phyloP scores from a whole-genome alignment of 2,888 invertebrate species.

The Lordiphosa fenestrarum region DNA sequence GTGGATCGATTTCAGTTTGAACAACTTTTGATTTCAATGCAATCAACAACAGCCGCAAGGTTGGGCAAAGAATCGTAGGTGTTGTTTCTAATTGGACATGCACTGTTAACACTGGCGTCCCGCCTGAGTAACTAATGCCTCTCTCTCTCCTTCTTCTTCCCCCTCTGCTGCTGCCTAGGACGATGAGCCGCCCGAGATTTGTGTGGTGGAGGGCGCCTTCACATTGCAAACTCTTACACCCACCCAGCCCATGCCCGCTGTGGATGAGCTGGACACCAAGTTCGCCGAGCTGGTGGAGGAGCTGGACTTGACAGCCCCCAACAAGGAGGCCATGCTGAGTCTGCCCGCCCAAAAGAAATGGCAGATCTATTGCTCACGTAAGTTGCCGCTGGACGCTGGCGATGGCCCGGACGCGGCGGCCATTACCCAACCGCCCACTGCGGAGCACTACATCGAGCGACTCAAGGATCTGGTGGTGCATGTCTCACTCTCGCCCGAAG shows the following conservation, averaged over 20 bases:
- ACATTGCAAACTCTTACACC: slow-evolving; percentile 94
- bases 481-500: slow-evolving; percentile 77
- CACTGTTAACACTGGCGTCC: slow-evolving; percentile 52
- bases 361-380: slow-evolving; percentile 97
- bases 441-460: slow-evolving; percentile 95
- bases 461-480: slow-evolving; percentile 88
- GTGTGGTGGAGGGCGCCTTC: slow-evolving; percentile 94
- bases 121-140: slow-evolving; percentile 19
- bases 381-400: slow-evolving; percentile 84
- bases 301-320: slow-evolving; percentile 94
- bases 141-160: slow-evolving; percentile 2
- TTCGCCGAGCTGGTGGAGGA: slow-evolving; percentile 98
- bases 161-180: slow-evolving; percentile 82
- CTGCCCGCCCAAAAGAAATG: slow-evolving; percentile 97
- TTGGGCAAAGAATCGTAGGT: slow-evolving; percentile 26
- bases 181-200: slow-evolving; percentile 97
- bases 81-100: slow-evolving; percentile 59
- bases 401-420: slow-evolving; percentile 81
- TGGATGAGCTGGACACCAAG: slow-evolving; percentile 94
- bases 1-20: slow-evolving; percentile 22
- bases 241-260: slow-evolving; percentile 95
- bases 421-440: slow-evolving; percentile 87
- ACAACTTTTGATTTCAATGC: slow-evolving; percentile 24
- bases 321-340: slow-evolving; percentile 96
- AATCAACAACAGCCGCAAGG: slow-evolving; percentile 26